Base-by-base conservation (phyloP, 1,140 invertebrate genomes). In the Drosophila biarmipes region DNA sequence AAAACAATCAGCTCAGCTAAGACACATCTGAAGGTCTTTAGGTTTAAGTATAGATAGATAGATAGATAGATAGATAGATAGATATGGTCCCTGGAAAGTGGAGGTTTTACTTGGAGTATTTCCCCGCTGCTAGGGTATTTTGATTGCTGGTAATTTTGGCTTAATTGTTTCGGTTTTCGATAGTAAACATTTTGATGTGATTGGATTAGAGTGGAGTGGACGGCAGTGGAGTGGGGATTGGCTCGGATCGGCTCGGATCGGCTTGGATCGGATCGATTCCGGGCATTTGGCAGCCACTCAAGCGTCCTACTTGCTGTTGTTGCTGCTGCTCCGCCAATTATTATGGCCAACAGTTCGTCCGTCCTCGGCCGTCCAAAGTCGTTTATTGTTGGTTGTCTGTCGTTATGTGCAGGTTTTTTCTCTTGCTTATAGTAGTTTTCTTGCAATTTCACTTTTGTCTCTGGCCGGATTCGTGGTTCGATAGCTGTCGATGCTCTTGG, bases 311-410 rank as follows among this genome's bases (percentile, higher is more conserved):
- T 71, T 61, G 35, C 42, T 31, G 55, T 56, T 34, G 38, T 46
- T 57, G 67, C 49, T 72, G 56, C 21, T 48, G 45, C 73, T 61
- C 72, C 78, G 73, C 61, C 81, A 78, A 85, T 86, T 85, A 85
- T 86, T 80, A 80, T 86, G 59, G 77, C 69, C 58, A 52, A 66
- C 56, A 51, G 54, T 12, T 34, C 59, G 59, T 43, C 48, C 59
- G 55, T 57, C 58, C 51, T 43, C 64, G 45, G 49, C 51, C 42
- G 59, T 49, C 53, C 34, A 43, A 58, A 51, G 31, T 64, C 12
- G 27, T 54, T 71, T 42, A 19, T 52, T 40, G 64, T 58, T 57
- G 31, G 37, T 63, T 55, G 76, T 71, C 71, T 81, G 59, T 74
- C 68, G 64, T 51, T 82, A 24, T 53, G 46, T 51, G 79, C 78